Percentiles rank a stretch among this genome's conserved stretches.
Conservation (phyloP, 1,140 invertebrate genomes). For the Eubasilissa regina region DNA sequence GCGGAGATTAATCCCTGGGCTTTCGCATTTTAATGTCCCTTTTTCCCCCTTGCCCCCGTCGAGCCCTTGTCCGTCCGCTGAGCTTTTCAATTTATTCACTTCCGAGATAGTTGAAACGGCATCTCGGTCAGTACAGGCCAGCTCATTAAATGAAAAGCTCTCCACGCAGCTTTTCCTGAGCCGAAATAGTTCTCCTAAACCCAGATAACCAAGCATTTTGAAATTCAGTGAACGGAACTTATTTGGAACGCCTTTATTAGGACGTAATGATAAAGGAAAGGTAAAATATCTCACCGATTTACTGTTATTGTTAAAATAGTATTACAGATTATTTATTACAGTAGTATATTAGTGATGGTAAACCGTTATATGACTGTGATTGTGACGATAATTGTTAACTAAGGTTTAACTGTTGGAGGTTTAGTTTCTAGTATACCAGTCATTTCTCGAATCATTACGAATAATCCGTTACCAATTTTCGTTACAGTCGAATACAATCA, state of each 20-base stretch:
- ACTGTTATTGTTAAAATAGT: no score
- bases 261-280: neutral
- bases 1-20: slow-evolving; percentile 55
- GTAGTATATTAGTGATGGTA: no score
- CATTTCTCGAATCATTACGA: no score
- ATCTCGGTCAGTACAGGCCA: slow-evolving; percentile 33
- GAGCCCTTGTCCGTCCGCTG: slow-evolving; percentile 49
- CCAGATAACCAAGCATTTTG: slow-evolving; percentile 12
- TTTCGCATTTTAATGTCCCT: slow-evolving; percentile 57
- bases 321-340: no score
- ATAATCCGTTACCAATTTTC: no score
- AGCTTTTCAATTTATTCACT: slow-evolving; percentile 60
- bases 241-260: slow-evolving; percentile 15
- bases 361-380: no score
- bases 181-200: neutral
- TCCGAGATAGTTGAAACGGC: slow-evolving; percentile 40
- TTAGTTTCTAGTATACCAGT: no score
- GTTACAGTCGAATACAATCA: no score
- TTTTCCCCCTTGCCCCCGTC: slow-evolving; percentile 36
- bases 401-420: no score
- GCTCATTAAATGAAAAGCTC: slow-evolving; percentile 33
- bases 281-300: no score
- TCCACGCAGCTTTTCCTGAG: slow-evolving; percentile 7
- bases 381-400: no score
- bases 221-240: neutral